A percentile compares a stretch with the other conserved stretches of the same genome.
Conservation (phyloP, 2,797 vertebrate genomes). For the Orestias chungarensis region DNA sequence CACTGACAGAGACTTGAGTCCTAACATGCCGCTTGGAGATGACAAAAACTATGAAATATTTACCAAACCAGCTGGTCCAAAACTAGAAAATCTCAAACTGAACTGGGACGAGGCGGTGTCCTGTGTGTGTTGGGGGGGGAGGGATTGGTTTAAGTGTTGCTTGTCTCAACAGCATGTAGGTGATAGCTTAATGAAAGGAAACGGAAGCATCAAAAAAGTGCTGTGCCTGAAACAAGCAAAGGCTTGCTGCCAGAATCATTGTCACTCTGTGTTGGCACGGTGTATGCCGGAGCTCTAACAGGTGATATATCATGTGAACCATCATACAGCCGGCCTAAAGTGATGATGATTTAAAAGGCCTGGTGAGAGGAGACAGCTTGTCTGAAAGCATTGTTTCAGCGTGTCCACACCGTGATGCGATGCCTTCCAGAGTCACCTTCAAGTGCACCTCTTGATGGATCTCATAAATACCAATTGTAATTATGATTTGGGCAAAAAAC, state of each 20-base stretch:
- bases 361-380: slow-evolving; percentile 69
- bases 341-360: slow-evolving; percentile 83
- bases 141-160: slow-evolving; percentile 45
- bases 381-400: slow-evolving; percentile 76
- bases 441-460: slow-evolving; percentile 76
- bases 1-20: slow-evolving; percentile 44
- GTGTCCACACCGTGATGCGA: slow-evolving; percentile 64
- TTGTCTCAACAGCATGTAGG: slow-evolving; percentile 57
- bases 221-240: slow-evolving; percentile 35
- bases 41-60: slow-evolving; percentile 58
- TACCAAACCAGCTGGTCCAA: slow-evolving; percentile 43
- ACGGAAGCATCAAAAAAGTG: slow-evolving; percentile 44
- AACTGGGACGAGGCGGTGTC: slow-evolving; percentile 34
- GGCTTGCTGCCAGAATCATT: slow-evolving; percentile 59
- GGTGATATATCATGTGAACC: slow-evolving; percentile 72
- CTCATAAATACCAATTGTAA: slow-evolving; percentile 79
- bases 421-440: slow-evolving; percentile 80
- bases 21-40: slow-evolving; percentile 61
- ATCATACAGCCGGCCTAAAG: slow-evolving; percentile 65
- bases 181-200: slow-evolving; percentile 64
- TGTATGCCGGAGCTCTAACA: slow-evolving; percentile 58
- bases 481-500: slow-evolving; percentile 74
- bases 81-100: slow-evolving; percentile 39
- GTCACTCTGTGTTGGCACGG: slow-evolving; percentile 57
- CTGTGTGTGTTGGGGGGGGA: no score